Evolutionary conservation across 2,113 vertebrate species (phyloP).

Genomic region (Macrotis lagotis): DNA sequence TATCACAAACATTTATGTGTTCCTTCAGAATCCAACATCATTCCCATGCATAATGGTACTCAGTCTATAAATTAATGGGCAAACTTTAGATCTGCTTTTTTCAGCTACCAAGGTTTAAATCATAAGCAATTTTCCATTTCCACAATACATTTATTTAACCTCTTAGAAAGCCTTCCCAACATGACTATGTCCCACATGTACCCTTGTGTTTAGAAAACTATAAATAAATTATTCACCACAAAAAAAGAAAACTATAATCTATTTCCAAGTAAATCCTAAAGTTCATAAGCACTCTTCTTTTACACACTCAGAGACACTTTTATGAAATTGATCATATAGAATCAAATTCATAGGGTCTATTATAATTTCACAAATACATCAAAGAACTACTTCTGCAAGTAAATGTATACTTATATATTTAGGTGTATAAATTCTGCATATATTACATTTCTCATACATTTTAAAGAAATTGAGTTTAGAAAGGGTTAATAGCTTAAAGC

Average conservation of each 20-base stretch:
- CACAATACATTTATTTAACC: not conserved
- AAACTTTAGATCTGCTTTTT: not conserved
- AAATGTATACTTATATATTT: not conserved
- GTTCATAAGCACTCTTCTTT: not conserved
- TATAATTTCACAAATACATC: not conserved
- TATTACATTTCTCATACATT: not conserved
- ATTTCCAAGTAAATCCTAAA: not conserved
- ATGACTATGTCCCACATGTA: not conserved
- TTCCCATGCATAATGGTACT: not conserved
- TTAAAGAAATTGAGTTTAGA: not conserved
- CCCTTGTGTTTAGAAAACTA: not conserved
- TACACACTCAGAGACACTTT: not conserved
- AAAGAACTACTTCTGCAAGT: not conserved
- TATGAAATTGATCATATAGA: not conserved
- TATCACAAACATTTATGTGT: not conserved
- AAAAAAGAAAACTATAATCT: not conserved
- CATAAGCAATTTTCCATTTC: not conserved
- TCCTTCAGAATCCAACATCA: not conserved
- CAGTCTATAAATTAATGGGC: not conserved
- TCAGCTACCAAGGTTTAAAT: not conserved
- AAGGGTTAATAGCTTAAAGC: not conserved
- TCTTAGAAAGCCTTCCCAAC: not conserved
- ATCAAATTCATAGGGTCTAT: not conserved
- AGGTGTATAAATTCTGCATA: not conserved
- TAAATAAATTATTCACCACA: not conserved